These are phyloP conservation scores for Macrochelys suwanniensis DNA, from an alignment of 2,797 vertebrate species.

Conservation along the genomic window DNA sequence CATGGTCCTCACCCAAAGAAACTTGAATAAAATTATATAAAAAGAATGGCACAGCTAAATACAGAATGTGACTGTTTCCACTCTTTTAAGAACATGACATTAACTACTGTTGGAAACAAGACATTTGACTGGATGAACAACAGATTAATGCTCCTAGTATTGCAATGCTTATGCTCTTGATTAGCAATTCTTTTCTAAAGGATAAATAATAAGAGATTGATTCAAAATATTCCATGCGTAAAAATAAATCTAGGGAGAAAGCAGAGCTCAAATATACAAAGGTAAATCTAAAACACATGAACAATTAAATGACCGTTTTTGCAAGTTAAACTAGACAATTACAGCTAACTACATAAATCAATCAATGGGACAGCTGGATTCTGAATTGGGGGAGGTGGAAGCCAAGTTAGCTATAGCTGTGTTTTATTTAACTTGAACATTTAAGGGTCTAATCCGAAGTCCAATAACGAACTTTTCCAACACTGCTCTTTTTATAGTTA, in stretches of 20 bases:
- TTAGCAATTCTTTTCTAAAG: not conserved
- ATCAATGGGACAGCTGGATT: not conserved
- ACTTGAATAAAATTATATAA: not conserved
- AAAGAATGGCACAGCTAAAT: not conserved
- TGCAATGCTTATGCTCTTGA: not conserved
- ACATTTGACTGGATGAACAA: not conserved
- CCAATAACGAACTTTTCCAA: not conserved
- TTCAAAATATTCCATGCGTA: not conserved
- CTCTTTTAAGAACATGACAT: not conserved
- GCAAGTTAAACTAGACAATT: too few species aligned
- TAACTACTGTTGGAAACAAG: not conserved
- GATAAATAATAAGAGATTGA: not conserved
- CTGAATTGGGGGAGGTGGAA: not conserved
- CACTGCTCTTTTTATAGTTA: not conserved
- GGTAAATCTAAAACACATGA: not conserved
- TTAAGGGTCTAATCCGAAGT: not conserved
- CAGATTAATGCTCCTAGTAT: not conserved
- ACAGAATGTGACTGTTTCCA: not conserved
- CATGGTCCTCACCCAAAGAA: not conserved
- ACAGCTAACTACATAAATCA: not conserved
- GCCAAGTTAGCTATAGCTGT: fast-evolving
- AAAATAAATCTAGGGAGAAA: not conserved
- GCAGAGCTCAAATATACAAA: not conserved
- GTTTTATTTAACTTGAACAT: not conserved
- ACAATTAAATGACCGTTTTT: too few species aligned